Percentiles rank a stretch among this genome's conserved stretches.
phyloP scores from a whole-genome alignment of 2,113 vertebrate genomes.

The Rutilus rutilus region DNA sequence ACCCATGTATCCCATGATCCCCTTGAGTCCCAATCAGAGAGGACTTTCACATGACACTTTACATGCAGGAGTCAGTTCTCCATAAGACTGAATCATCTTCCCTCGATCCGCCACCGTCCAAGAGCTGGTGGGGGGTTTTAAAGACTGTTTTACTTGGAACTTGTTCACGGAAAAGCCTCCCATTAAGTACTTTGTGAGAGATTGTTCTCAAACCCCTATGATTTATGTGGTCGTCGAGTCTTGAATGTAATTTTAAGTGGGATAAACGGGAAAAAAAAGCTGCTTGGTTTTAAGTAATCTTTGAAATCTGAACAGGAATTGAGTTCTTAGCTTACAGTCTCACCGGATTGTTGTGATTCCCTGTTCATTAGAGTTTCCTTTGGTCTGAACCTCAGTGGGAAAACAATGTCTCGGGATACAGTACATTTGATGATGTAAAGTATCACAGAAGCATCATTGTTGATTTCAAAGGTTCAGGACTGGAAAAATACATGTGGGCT shows the following conservation, averaged over 20 bases:
- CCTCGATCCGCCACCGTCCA: background rate
- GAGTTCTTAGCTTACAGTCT: background rate
- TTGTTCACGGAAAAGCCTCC: background rate
- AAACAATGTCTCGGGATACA: background rate
- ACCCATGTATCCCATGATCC: constrained; percentile 63
- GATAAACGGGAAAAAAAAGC: constrained; percentile 8
- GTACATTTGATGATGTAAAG: background rate
- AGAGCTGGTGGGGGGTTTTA: constrained; percentile 19
- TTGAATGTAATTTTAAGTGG: constrained; percentile 18
- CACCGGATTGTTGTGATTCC: background rate
- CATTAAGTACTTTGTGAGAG: background rate
- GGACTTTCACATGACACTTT: constrained; percentile 41
- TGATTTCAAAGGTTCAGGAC: background rate
- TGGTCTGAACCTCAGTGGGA: constrained; percentile 28
- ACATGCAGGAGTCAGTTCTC: constrained; percentile 3
- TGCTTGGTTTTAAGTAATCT: constrained; percentile 22
- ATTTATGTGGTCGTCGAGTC: constrained; percentile 10
- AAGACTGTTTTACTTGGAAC: constrained; percentile 41
- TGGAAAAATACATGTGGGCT: background rate
- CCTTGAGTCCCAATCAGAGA: constrained; percentile 45
- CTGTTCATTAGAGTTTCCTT: constrained; percentile 23
- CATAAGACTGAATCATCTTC: background rate
- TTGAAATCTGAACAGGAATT: background rate
- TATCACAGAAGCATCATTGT: background rate
- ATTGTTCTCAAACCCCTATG: constrained; percentile 3